These are phyloP conservation scores for Telenomus remus DNA, from an alignment of 1,140 invertebrate species.

Conservation along the genomic window DNA sequence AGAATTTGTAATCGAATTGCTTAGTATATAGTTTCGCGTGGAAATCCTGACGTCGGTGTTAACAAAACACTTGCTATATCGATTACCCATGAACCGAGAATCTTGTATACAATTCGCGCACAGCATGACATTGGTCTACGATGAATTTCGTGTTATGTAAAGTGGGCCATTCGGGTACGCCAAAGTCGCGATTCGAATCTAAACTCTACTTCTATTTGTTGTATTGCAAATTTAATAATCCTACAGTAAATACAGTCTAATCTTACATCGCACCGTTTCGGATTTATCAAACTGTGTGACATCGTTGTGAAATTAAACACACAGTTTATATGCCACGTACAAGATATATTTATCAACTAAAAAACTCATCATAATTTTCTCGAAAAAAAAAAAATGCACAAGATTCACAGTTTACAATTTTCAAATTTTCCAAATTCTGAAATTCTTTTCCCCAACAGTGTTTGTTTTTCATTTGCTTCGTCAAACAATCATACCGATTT, in stretches of 20 bases:
- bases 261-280: slow-evolving; percentile 4
- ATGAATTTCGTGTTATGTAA: slow-evolving; percentile 52
- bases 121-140: slow-evolving; percentile 46
- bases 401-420: too few species aligned
- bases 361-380: too few species aligned
- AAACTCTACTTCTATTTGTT: slow-evolving; percentile 29
- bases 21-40: slow-evolving; percentile 63
- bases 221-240: slow-evolving; percentile 23
- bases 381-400: too few species aligned
- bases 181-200: slow-evolving; percentile 44
- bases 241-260: slow-evolving; percentile 2
- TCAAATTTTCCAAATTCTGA: too few species aligned
- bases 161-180: slow-evolving; percentile 41
- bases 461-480: too few species aligned
- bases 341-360: too few species aligned
- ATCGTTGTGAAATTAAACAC: background rate
- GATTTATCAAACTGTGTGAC: background rate
- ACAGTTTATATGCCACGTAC: too few species aligned
- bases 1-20: slow-evolving; percentile 29
- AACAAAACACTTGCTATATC: slow-evolving; percentile 67
- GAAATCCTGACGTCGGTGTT: slow-evolving; percentile 69
- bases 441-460: too few species aligned
- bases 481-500: too few species aligned
- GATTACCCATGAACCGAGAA: slow-evolving; percentile 67
- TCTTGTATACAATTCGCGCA: slow-evolving; percentile 54